A percentile compares a stretch with the other conserved stretches of the same genome.
Evolutionary conservation across 2,797 vertebrate species (phyloP).

Genomic region (Paramormyrops hopkinsi): DNA sequence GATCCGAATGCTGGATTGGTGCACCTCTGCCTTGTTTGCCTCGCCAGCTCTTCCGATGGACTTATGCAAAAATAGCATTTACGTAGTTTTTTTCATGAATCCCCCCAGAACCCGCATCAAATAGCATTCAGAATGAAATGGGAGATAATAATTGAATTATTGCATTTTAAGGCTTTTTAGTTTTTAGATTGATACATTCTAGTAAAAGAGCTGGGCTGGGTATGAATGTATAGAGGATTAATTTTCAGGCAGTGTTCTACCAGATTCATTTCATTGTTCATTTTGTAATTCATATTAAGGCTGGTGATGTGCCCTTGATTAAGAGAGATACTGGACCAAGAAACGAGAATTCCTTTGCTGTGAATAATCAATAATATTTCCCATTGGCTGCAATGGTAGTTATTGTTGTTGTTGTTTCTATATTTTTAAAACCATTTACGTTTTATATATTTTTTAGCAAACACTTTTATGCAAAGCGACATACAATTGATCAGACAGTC

Average conservation of each 20-base stretch:
- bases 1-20: not conserved
- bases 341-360: not conserved
- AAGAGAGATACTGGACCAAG: not conserved
- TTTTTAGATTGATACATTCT: conserved; percentile 34
- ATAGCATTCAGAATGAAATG: conserved; percentile 25
- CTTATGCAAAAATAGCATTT: conserved; percentile 27
- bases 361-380: not conserved
- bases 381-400: not conserved
- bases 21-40: not conserved
- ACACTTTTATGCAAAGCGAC: not conserved
- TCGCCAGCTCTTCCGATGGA: not conserved
- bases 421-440: not conserved
- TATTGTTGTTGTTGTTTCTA: not conserved
- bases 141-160: conserved; percentile 29
- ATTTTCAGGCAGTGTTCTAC: not conserved
- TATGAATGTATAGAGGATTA: not conserved
- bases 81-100: conserved; percentile 28
- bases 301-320: not conserved
- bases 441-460: not conserved
- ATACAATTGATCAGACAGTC: not conserved
- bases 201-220: not conserved
- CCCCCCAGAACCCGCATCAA: conserved; percentile 32
- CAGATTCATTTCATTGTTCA: not conserved
- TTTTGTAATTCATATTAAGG: not conserved
- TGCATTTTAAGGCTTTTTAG: conserved; percentile 36